Base-by-base conservation (phyloP, 2,113 vertebrate species). In the Andinoacara biseriatus region DNA sequence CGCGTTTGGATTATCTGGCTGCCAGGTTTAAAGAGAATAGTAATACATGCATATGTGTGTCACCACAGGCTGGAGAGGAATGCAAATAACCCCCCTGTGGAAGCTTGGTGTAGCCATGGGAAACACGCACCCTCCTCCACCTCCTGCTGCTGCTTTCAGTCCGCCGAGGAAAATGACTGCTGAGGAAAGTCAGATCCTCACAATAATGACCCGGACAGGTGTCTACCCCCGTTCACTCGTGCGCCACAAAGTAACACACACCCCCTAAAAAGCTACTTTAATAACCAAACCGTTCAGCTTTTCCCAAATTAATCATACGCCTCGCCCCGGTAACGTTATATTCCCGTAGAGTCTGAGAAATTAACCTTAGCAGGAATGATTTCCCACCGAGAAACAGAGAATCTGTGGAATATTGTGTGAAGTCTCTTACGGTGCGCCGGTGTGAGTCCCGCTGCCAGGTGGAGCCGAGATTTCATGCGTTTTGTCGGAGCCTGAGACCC, bases 51-150 rank as follows among this genome's bases (percentile, higher is more conserved):
- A n/a, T 7, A n/a, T 18, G 4, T 52, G 10, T 58, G 74, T 82
- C 76, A 76, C 18, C 54, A 38, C 29, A 29, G 81, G 60, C 59
- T 57, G 69, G 62, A 22, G 5, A 17, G 56, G 74, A 83, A 87
- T 24, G 49, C 84, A 78, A 87, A 80, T 67, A 74, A 18, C 10
- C 49, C 40, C 61, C 38, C 20, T 1, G 15, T 20, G 67, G 84
- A 90, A 82, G 91, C 90, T 89, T 88, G 89, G 85, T 75, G 95
- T 95, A 93, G 93, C 94, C 94, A 92, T 85, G 93, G 93, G 94
- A 92, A 91, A 94, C 95, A 86, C 88, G 79, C 84, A 69, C n/a
- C 31, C 86, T 38, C 2, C 81, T 24, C 62, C 75, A 10, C 79
- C 79, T 49, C 77, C 40, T 24, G 0, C 43, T 46, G 13, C 43